Evolutionary conservation across 2,888 invertebrate species (phyloP).

Genomic region (Sinhomidia bicolor): DNA sequence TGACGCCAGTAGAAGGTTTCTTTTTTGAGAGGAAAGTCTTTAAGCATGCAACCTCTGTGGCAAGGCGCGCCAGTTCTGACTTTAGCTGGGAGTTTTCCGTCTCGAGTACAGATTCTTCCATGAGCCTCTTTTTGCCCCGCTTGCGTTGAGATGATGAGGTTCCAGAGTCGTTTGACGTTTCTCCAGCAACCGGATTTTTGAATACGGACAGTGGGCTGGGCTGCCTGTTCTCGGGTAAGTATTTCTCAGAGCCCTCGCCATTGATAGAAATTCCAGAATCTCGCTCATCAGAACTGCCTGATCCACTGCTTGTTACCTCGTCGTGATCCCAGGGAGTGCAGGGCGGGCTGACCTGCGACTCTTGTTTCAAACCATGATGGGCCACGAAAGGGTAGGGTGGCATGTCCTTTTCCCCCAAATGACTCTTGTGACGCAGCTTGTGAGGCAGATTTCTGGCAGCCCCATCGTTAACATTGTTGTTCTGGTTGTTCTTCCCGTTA

Average conservation of each 20-base stretch:
- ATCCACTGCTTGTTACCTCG: slow-evolving; percentile 83
- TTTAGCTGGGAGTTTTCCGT: slow-evolving; percentile 86
- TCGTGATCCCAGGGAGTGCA: slow-evolving; percentile 87
- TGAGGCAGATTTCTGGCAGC: slow-evolving; percentile 89
- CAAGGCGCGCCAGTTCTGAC: slow-evolving; percentile 92
- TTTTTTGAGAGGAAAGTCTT: slow-evolving; percentile 84
- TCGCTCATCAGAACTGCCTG: slow-evolving; percentile 92
- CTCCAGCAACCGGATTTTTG: slow-evolving; percentile 83
- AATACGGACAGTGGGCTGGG: slow-evolving; percentile 78
- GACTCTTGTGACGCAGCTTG: slow-evolving; percentile 95
- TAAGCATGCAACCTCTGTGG: slow-evolving; percentile 94
- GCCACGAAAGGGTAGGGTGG: slow-evolving; percentile 85
- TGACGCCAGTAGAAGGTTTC: slow-evolving; percentile 61
- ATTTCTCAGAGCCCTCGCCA: slow-evolving; percentile 77
- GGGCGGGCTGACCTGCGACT: slow-evolving; percentile 91
- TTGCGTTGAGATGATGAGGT: slow-evolving; percentile 82
- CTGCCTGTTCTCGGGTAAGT: slow-evolving; percentile 75
- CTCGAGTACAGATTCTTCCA: slow-evolving; percentile 82
- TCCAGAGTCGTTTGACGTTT: slow-evolving; percentile 79
- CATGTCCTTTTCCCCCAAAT: slow-evolving; percentile 91
- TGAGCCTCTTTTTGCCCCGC: slow-evolving; percentile 82
- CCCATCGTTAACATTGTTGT: slow-evolving; percentile 84
- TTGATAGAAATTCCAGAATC: slow-evolving; percentile 91
- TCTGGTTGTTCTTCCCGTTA: slow-evolving; percentile 79
- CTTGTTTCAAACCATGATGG: slow-evolving; percentile 86